A percentile compares a stretch with the other conserved stretches of the same genome.
Conservation (phyloP, 2,113 vertebrate genomes). For the Entomyzon cyanotis region DNA sequence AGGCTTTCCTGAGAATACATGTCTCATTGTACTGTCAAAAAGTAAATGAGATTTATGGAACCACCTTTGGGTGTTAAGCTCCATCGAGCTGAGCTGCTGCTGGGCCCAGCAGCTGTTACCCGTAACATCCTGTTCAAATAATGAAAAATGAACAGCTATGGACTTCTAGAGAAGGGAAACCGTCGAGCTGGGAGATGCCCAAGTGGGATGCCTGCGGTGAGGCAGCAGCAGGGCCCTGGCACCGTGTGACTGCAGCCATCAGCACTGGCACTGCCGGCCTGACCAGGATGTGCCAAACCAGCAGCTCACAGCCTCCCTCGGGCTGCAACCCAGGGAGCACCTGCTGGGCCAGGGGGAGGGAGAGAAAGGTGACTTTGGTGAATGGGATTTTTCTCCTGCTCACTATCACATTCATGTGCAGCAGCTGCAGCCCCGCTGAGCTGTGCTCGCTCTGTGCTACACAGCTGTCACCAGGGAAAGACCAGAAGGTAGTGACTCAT, state of each 20-base stretch:
- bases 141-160: background rate
- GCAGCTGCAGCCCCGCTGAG: background rate
- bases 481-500: background rate
- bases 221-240: background rate
- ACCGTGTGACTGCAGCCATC: rapidly evolving
- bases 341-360: background rate
- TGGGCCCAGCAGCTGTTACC: conserved; percentile 68
- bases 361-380: background rate
- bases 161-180: background rate
- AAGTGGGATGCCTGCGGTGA: rapidly evolving
- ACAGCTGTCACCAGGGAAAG: background rate
- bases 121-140: conserved; percentile 66
- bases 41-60: background rate
- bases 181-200: background rate
- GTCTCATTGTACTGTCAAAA: background rate
- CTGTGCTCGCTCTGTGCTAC: background rate
- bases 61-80: conserved; percentile 23
- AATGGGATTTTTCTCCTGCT: background rate
- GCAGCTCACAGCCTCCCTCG: rapidly evolving
- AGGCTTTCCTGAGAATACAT: conserved; percentile 69
- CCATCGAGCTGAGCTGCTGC: conserved; percentile 13
- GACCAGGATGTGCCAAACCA: background rate
- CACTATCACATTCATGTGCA: background rate
- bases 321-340: background rate
- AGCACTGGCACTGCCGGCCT: background rate